phyloP scores from a whole-genome alignment of 2,888 invertebrate species.

The Zaprionus lineosus region DNA sequence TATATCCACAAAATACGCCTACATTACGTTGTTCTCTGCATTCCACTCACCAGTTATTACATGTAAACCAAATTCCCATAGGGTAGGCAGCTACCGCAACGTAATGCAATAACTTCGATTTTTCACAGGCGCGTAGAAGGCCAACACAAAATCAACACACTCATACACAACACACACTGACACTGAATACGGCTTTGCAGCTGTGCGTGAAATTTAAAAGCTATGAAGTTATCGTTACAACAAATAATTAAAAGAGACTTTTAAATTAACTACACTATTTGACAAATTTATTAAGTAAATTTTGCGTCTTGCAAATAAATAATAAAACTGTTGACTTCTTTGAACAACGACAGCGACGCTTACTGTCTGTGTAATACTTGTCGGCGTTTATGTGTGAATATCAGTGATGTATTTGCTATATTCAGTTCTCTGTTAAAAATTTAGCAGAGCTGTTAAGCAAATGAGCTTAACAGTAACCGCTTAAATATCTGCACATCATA shows the following conservation, averaged over 20 bases:
- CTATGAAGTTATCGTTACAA: too few relatives aligned
- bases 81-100: conserved; percentile 61
- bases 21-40: too few relatives aligned
- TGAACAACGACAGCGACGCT: conserved; percentile 52
- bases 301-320: conserved; percentile 56
- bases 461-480: not conserved
- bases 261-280: conserved; percentile 12
- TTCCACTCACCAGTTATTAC: conserved; percentile 65
- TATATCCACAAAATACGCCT: conserved; percentile 37
- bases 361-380: conserved; percentile 50
- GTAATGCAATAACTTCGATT: conserved; percentile 77
- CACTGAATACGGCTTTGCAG: conserved; percentile 48
- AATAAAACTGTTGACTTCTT: conserved; percentile 48
- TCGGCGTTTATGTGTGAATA: conserved; percentile 31
- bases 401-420: conserved; percentile 13
- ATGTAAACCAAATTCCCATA: conserved; percentile 34
- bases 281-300: conserved; percentile 10
- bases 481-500: too few relatives aligned
- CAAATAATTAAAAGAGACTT: conserved; percentile 32
- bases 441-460: conserved; percentile 28
- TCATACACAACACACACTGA: conserved; percentile 19
- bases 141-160: conserved; percentile 40
- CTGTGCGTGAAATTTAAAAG: conserved; percentile 20
- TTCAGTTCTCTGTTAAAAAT: conserved; percentile 7
- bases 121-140: conserved; percentile 61